Conservation (phyloP, 2,113 vertebrate species). For the Pungitius pungitius region DNA sequence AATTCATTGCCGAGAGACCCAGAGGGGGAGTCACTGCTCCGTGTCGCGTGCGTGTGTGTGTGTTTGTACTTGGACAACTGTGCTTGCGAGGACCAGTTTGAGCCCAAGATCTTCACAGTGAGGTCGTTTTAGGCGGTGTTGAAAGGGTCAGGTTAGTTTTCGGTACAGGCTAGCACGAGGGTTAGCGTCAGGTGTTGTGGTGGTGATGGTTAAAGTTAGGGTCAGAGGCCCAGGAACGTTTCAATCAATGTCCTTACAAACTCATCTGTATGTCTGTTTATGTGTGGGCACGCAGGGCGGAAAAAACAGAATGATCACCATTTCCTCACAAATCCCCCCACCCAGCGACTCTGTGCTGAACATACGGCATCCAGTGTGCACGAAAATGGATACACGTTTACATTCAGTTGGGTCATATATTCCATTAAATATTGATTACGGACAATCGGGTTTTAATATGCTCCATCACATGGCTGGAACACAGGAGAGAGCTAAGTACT, state of each 20-base stretch:
- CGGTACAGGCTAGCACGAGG: background rate
- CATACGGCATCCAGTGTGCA: constrained; percentile 37
- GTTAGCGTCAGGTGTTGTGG: background rate
- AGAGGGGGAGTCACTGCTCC: background rate
- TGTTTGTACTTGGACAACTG: background rate
- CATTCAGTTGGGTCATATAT: constrained; percentile 72
- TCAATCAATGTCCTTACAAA: background rate
- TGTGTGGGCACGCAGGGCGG: background rate
- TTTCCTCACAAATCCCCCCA: constrained; percentile 24
- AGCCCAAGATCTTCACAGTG: background rate
- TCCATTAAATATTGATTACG: constrained; percentile 75
- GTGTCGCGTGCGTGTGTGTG: constrained; percentile 5
- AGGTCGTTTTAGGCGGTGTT: background rate
- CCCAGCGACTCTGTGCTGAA: constrained; percentile 6
- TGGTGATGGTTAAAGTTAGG: background rate
- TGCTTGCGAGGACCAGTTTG: background rate
- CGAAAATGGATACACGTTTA: constrained; percentile 59
- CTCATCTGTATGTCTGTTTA: background rate
- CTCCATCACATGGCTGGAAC: constrained; percentile 36
- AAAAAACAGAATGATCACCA: constrained; percentile 38
- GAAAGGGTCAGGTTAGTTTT: background rate
- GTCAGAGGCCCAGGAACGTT: background rate
- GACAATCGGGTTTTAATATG: constrained; percentile 69
- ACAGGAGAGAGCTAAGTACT: constrained; percentile 44
- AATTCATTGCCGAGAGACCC: constrained; percentile 52